These are phyloP conservation scores for Holacanthella duospinosa DNA, from an alignment of 2,888 invertebrate genomes.

Conservation along the genomic window DNA sequence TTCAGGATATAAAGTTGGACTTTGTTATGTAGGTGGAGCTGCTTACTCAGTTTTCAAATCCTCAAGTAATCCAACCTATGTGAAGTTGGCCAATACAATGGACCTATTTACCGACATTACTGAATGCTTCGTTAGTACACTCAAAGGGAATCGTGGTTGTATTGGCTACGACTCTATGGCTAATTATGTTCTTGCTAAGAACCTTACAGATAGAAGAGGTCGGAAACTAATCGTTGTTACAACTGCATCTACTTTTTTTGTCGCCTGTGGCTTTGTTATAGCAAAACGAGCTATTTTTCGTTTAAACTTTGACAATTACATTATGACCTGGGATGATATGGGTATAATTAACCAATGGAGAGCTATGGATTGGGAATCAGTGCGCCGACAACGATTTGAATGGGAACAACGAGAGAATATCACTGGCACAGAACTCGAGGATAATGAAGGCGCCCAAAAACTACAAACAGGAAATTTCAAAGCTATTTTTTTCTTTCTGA, in stretches of 20 bases:
- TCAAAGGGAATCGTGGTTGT: conserved; percentile 3
- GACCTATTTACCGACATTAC: conserved; percentile 1
- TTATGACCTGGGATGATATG: neutral
- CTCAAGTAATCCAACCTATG: conserved; percentile 10
- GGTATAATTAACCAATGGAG: conserved; percentile 9
- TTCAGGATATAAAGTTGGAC: conserved; percentile 11
- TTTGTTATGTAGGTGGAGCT: conserved; percentile 20
- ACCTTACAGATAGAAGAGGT: conserved; percentile 1
- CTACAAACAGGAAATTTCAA: neutral
- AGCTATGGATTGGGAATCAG: neutral
- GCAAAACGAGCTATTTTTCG: conserved; percentile 7
- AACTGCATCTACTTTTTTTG: neutral
- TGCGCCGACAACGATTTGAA: neutral
- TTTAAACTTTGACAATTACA: neutral
- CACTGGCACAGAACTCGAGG: neutral
- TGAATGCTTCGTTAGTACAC: conserved; percentile 4
- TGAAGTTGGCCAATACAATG: conserved; percentile 11
- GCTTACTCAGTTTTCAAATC: conserved; percentile 15
- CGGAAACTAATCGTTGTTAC: neutral
- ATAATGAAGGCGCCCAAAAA: neutral
- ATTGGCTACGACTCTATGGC: conserved; percentile 9
- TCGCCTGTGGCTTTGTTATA: conserved; percentile 3
- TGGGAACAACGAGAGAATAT: neutral
- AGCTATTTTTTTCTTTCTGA: neutral
- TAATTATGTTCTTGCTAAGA: neutral